Evolutionary conservation across 2,113 vertebrate genomes (phyloP).

Genomic region (Apteryx owenii): DNA sequence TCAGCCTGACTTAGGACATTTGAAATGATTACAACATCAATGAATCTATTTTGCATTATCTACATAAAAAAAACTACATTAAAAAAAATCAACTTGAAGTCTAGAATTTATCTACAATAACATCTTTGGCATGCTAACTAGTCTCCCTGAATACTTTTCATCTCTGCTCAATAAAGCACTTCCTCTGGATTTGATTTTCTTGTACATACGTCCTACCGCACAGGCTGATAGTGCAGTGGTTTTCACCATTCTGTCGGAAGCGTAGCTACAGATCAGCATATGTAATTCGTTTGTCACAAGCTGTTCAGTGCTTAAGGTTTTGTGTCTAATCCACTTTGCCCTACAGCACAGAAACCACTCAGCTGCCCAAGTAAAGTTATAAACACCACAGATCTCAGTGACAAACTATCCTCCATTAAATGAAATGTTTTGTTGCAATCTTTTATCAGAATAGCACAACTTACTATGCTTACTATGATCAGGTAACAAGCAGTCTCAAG

Average conservation of each 20-base stretch:
- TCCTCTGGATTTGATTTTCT: background rate
- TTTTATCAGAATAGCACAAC: accelerated
- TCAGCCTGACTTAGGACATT: background rate
- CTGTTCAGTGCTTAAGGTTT: background rate
- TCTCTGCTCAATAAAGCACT: background rate
- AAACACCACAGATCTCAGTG: accelerated
- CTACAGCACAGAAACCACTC: accelerated
- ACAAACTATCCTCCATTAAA: background rate
- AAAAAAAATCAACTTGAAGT: background rate
- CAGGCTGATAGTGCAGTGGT: accelerated
- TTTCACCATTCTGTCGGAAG: background rate
- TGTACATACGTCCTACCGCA: accelerated
- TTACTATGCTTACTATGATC: background rate
- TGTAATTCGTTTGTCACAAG: background rate
- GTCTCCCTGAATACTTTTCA: background rate
- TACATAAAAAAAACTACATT: background rate
- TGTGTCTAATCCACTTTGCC: background rate
- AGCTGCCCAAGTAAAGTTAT: background rate
- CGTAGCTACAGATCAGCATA: accelerated
- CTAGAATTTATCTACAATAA: accelerated
- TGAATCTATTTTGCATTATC: background rate
- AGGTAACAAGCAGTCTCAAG: background rate
- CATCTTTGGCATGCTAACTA: background rate
- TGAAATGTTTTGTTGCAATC: background rate
- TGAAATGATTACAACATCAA: background rate